Evolutionary conservation across 37 sponge, comb jelly and placozoan genomes (phyloP).

Genomic region (Hormiphora californensis): DNA sequence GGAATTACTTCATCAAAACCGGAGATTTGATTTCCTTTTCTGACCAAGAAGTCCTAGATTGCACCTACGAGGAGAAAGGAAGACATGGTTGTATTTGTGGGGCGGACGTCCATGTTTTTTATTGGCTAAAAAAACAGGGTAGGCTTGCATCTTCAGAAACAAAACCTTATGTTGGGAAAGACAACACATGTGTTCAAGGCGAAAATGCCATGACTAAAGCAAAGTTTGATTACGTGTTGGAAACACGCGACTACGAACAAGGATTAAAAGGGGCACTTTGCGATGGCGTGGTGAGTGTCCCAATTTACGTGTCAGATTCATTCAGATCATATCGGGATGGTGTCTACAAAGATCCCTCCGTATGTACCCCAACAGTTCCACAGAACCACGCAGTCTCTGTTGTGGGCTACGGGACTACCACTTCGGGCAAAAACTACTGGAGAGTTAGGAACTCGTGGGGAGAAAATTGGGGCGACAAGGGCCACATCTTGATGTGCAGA

Average conservation of each 20-base stretch:
- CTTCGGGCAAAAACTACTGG: not conserved
- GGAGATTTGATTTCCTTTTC: not conserved
- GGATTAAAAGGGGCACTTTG: not conserved
- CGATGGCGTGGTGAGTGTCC: not conserved
- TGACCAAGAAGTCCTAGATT: not conserved
- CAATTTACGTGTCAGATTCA: not conserved
- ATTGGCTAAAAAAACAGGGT: not conserved
- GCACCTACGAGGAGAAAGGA: conserved; percentile 33
- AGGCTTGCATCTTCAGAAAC: not conserved
- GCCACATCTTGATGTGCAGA: conserved; percentile 9
- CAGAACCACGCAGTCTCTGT: conserved; percentile 17
- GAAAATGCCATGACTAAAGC: not conserved
- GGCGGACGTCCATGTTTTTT: not conserved
- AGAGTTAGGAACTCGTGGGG: conserved; percentile 23
- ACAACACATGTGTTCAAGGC: not conserved
- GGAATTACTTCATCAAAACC: not conserved
- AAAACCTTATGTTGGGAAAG: not conserved
- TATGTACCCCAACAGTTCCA: not conserved
- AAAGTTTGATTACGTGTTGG: not conserved
- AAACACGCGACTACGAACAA: not conserved
- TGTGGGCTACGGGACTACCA: conserved; percentile 1
- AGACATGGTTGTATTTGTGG: not conserved
- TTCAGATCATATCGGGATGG: not conserved
- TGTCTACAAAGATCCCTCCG: not conserved
- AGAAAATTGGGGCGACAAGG: not conserved